Evolutionary conservation across 2,113 vertebrate genomes (phyloP).

Genomic region (Gymnocephalus cernua): DNA sequence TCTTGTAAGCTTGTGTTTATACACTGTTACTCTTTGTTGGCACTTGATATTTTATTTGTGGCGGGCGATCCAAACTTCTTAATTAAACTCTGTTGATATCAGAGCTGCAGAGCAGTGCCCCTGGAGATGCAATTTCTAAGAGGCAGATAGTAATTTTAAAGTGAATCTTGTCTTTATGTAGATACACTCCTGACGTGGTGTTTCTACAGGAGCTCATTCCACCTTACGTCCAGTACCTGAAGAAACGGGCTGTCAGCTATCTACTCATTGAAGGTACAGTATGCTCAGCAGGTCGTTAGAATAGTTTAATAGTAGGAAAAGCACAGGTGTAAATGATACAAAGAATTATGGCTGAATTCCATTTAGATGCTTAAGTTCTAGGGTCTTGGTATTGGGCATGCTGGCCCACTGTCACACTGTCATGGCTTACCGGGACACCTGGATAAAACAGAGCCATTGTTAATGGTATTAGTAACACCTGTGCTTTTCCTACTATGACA

Average conservation of each 20-base stretch:
- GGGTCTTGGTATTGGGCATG: background rate
- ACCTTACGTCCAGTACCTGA: constrained; percentile 86
- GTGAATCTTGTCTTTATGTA: constrained; percentile 70
- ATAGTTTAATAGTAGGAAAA: background rate
- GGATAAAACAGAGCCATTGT: background rate
- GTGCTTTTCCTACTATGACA: background rate
- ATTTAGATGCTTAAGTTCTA: background rate
- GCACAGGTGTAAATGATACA: background rate
- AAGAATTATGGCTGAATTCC: background rate
- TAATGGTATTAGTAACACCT: background rate
- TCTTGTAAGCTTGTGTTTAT: constrained; percentile 85
- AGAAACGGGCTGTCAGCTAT: constrained; percentile 90
- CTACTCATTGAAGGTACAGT: constrained; percentile 88
- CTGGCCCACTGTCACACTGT: background rate
- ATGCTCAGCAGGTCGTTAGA: background rate
- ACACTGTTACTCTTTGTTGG: background rate
- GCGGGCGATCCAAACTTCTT: background rate
- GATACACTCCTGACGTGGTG: constrained; percentile 93
- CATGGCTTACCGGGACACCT: background rate
- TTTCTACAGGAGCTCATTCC: constrained; percentile 95
- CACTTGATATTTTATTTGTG: background rate
- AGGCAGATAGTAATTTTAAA: background rate
- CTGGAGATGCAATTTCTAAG: background rate
- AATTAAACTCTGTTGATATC: background rate
- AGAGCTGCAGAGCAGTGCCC: background rate